These are phyloP conservation scores for Drosophila lutescens DNA, from an alignment of 2,888 invertebrate genomes.

Conservation along the genomic window DNA sequence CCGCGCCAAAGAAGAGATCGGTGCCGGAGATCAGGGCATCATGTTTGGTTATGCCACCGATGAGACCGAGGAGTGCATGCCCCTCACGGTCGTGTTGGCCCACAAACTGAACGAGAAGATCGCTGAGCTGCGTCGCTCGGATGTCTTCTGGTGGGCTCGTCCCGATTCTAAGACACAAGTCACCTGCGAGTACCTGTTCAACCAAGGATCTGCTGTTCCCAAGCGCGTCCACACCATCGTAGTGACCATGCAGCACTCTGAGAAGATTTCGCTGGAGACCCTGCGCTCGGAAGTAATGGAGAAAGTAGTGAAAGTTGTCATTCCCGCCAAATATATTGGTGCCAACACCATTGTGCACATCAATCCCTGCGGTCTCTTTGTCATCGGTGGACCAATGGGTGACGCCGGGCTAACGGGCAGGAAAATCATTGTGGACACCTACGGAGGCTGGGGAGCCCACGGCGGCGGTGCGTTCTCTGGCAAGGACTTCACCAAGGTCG, in stretches of 20 bases:
- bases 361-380: constrained; percentile 98
- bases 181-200: constrained; percentile 96
- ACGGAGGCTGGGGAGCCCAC: constrained; percentile 99
- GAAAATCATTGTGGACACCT: constrained; percentile 99
- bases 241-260: constrained; percentile 98
- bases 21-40: constrained; percentile 99
- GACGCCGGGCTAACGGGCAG: constrained; percentile 99
- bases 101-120: constrained; percentile 96
- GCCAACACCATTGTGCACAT: constrained; percentile 97
- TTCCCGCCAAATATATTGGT: constrained; percentile 96
- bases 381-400: constrained; percentile 98
- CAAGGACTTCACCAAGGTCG: constrained; percentile 99
- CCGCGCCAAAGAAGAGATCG: constrained; percentile 96
- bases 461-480: constrained; percentile 99
- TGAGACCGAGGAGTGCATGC: constrained; percentile 99
- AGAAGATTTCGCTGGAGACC: constrained; percentile 93
- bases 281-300: constrained; percentile 93
- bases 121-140: constrained; percentile 94
- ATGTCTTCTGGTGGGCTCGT: constrained; percentile 96
- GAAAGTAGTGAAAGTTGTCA: constrained; percentile 96
- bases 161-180: constrained; percentile 99
- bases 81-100: constrained; percentile 95
- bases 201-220: constrained; percentile 97
- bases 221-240: constrained; percentile 98
- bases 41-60: constrained; percentile 99